Evolutionary conservation across 1,140 invertebrate genomes (phyloP).

Genomic region (Octopus sinensis): DNA sequence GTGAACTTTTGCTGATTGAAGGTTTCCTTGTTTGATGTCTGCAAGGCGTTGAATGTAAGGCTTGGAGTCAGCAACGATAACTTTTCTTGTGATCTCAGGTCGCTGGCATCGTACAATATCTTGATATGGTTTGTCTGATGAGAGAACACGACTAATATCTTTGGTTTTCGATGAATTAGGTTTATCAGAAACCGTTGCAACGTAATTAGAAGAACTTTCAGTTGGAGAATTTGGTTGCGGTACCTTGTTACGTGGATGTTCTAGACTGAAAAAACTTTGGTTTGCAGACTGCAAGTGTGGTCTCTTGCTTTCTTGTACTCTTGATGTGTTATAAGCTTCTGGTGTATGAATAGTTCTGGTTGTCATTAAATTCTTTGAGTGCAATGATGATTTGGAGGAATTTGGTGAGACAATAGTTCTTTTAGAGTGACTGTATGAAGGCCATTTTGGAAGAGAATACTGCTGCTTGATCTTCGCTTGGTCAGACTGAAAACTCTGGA

Average conservation of each 20-base stretch:
- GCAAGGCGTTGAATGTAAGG: neutral
- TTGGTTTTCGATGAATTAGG: neutral
- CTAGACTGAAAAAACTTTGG: neutral
- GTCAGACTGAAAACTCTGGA: neutral
- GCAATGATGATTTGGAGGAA: no score
- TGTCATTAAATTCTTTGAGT: no score
- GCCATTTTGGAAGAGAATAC: no score
- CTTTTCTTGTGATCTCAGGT: slow-evolving; percentile 46
- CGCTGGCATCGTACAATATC: slow-evolving; percentile 48
- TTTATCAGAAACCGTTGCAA: neutral
- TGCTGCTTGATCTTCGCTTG: neutral
- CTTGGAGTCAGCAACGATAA: slow-evolving; percentile 14
- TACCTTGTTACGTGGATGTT: neutral
- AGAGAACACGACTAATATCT: neutral
- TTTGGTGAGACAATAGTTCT: no score
- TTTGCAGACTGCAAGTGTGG: neutral
- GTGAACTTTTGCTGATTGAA: slow-evolving; percentile 16
- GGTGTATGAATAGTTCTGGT: no score
- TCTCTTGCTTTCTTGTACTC: no score
- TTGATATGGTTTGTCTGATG: slow-evolving; percentile 26
- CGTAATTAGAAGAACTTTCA: neutral
- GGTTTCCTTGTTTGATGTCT: neutral
- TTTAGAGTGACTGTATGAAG: no score
- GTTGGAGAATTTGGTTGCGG: neutral
- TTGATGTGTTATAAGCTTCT: no score